A percentile compares a stretch with the other conserved stretches of the same genome.
phyloP scores from a whole-genome alignment of 2,888 invertebrate genomes.

The Melieria omissa region DNA sequence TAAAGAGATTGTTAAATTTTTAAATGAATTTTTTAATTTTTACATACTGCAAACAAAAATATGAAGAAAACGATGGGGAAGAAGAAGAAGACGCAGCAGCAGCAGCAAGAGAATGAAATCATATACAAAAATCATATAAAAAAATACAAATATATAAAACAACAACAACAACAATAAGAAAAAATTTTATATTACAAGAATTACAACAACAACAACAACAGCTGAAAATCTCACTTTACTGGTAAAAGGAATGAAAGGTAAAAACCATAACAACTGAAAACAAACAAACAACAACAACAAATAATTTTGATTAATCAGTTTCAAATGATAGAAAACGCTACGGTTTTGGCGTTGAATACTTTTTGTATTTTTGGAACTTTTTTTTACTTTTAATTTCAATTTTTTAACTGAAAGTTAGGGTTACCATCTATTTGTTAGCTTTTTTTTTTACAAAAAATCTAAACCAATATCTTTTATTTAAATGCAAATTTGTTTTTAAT shows the following conservation, averaged over 20 bases:
- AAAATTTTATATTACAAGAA: conserved; percentile 36
- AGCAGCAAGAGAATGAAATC: background rate
- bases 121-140: background rate
- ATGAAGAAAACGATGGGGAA: conserved; percentile 33
- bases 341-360: background rate
- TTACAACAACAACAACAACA: conserved; percentile 35
- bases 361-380: conserved; percentile 7
- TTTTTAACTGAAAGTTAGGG: conserved; percentile 35
- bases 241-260: conserved; percentile 40
- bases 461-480: conserved; percentile 53
- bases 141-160: conserved; percentile 34
- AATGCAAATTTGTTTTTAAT: background rate
- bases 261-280: conserved; percentile 30
- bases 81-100: background rate
- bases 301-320: conserved; percentile 51
- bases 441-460: conserved; percentile 47
- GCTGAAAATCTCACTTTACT: conserved; percentile 49
- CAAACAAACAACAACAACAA: conserved; percentile 39
- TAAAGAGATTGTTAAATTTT: conserved; percentile 31
- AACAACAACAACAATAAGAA: conserved; percentile 35
- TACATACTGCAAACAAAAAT: conserved; percentile 29
- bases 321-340: conserved; percentile 28
- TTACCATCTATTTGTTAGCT: conserved; percentile 17
- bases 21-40: conserved; percentile 34
- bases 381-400: conserved; percentile 22